Percentiles rank a stretch among this genome's conserved stretches.
Conservation (phyloP, 2,888 invertebrate species). For the Lasioglossum oenotherae region DNA sequence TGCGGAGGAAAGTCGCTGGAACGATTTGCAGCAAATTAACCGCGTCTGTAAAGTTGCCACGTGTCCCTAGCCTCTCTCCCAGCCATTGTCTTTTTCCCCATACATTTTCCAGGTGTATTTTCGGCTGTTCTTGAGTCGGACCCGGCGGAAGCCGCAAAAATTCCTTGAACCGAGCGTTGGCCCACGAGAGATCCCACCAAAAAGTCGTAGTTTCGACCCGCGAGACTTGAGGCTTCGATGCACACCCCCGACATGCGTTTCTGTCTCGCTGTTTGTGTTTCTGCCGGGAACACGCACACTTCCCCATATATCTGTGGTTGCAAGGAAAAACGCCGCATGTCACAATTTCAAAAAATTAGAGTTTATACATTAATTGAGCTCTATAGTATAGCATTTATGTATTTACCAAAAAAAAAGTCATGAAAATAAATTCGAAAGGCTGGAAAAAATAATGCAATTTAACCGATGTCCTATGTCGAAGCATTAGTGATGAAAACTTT, state of each 20-base stretch:
- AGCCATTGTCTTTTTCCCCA: conserved; percentile 61
- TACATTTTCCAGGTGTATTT: conserved; percentile 49
- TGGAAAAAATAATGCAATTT: too few relatives aligned
- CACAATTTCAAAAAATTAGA: too few relatives aligned
- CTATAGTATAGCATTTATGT: too few relatives aligned
- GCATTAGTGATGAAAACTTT: too few relatives aligned
- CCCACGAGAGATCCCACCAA: conserved; percentile 48
- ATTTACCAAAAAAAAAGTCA: too few relatives aligned
- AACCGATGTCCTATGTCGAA: too few relatives aligned
- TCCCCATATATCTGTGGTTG: background rate
- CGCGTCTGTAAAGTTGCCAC: conserved; percentile 30
- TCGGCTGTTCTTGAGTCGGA: conserved; percentile 37
- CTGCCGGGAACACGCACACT: background rate
- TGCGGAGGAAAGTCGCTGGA: background rate
- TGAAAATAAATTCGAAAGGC: too few relatives aligned
- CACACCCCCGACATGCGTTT: conserved; percentile 32
- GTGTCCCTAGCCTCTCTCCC: conserved; percentile 10
- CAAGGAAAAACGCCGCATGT: too few relatives aligned
- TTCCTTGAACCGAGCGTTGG: conserved; percentile 59
- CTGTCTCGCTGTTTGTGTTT: conserved; percentile 19
- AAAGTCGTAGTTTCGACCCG: conserved; percentile 66
- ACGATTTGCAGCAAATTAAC: conserved; percentile 28
- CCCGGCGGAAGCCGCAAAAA: conserved; percentile 69
- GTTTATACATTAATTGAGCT: too few relatives aligned
- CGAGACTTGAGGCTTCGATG: conserved; percentile 55